Percentiles rank a stretch among this genome's conserved stretches.
phyloP scores from a whole-genome alignment of 2,888 invertebrate species.

The Conistra vaccinii region DNA sequence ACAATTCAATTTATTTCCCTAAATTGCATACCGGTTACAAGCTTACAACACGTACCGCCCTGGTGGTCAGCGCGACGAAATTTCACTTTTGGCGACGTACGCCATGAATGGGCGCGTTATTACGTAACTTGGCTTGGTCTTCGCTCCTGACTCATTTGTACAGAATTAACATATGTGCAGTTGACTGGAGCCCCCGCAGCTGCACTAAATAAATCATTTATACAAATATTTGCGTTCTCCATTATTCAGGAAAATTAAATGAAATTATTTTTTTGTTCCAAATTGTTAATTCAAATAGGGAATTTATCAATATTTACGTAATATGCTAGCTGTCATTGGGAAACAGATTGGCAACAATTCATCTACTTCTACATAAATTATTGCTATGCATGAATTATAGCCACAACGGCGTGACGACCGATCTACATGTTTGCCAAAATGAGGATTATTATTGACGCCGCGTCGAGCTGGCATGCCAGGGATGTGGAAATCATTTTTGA shows the following conservation, averaged over 20 bases:
- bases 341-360: constrained; percentile 76
- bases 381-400: constrained; percentile 77
- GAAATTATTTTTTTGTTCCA: not conserved
- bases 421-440: constrained; percentile 78
- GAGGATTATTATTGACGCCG: constrained; percentile 74
- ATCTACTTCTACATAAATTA: constrained; percentile 78
- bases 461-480: constrained; percentile 34
- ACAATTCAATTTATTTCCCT: constrained; percentile 80
- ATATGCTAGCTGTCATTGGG: constrained; percentile 54
- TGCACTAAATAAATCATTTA: constrained; percentile 78
- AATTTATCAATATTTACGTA: constrained; percentile 37
- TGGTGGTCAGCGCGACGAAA: constrained; percentile 59
- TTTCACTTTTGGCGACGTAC: constrained; percentile 76
- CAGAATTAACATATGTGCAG: constrained; percentile 83
- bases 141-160: constrained; percentile 82
- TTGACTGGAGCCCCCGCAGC: constrained; percentile 77
- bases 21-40: constrained; percentile 58
- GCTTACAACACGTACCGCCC: constrained; percentile 40
- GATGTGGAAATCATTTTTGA: constrained; percentile 33
- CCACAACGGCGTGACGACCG: constrained; percentile 69
- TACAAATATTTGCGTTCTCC: constrained; percentile 28
- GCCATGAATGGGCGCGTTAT: constrained; percentile 84
- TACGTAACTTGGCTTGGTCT: constrained; percentile 82
- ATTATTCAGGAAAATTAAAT: constrained; percentile 24
- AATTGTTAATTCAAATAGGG: constrained; percentile 22